These are phyloP conservation scores for Lipophrys pholis DNA, from an alignment of 2,113 vertebrate species.

Conservation along the genomic window DNA sequence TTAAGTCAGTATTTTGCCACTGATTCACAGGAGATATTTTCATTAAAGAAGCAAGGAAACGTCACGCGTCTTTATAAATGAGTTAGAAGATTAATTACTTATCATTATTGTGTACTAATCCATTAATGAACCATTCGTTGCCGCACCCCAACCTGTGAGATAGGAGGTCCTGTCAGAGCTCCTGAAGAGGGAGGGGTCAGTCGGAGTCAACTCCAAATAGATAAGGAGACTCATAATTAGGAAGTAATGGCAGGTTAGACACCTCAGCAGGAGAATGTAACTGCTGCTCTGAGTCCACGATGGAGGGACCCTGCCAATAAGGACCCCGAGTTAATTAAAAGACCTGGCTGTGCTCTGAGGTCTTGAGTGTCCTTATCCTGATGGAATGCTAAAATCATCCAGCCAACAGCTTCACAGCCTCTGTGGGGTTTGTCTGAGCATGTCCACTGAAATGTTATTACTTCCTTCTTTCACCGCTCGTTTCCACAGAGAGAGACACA, in stretches of 20 bases:
- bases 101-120: slow-evolving; percentile 3
- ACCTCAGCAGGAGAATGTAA: slow-evolving; percentile 31
- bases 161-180: slow-evolving; percentile 10
- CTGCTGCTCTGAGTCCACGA: slow-evolving; percentile 6
- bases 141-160: neutral
- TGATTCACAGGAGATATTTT: neutral
- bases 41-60: neutral
- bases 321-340: slow-evolving; percentile 71
- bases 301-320: slow-evolving; percentile 52
- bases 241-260: slow-evolving; percentile 48
- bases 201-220: slow-evolving; percentile 38
- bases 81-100: slow-evolving; percentile 9
- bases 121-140: slow-evolving; percentile 25
- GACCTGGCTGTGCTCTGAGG: slow-evolving; percentile 46
- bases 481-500: no score
- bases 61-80: neutral
- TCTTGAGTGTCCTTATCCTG: slow-evolving; percentile 50
- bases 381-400: slow-evolving; percentile 48
- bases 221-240: slow-evolving; percentile 69
- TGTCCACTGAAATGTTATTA: neutral
- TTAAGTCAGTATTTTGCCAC: no score
- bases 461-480: no score
- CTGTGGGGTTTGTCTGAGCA: neutral
- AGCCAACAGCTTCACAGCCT: neutral
- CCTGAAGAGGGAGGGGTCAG: slow-evolving; percentile 30